These are phyloP conservation scores for Garrulus glandarius DNA, from an alignment of 2,797 vertebrate genomes.

Conservation along the genomic window DNA sequence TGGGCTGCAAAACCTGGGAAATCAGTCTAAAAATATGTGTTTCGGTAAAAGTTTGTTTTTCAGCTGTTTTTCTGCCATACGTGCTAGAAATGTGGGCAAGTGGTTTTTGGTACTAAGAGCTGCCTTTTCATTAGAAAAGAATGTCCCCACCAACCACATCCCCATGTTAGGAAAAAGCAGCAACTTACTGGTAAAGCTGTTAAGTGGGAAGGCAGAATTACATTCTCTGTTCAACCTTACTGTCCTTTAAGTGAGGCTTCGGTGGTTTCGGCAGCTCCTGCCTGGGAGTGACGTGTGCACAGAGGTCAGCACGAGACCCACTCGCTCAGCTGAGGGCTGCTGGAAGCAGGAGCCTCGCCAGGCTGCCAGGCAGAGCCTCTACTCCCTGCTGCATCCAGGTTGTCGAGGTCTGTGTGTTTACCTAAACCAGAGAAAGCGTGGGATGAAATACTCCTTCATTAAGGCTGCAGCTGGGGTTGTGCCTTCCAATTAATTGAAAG, in stretches of 20 bases:
- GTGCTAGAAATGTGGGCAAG: not conserved
- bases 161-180: constrained; percentile 51
- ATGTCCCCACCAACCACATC: constrained; percentile 33
- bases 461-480: not conserved
- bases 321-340: not conserved
- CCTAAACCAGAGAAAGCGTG: not conserved
- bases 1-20: not conserved
- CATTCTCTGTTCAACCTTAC: not conserved
- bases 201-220: not conserved
- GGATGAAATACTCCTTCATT: not conserved
- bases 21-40: constrained; percentile 11
- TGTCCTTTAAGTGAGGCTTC: not conserved
- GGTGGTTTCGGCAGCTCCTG: not conserved
- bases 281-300: accelerated
- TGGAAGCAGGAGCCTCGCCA: not conserved
- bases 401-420: not conserved
- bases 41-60: constrained; percentile 24
- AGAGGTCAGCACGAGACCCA: not conserved
- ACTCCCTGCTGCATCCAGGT: not conserved
- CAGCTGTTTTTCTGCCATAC: constrained; percentile 4
- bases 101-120: not conserved
- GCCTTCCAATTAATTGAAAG: not conserved
- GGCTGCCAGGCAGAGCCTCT: not conserved
- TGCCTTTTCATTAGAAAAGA: constrained; percentile 47
- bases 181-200: constrained; percentile 27